Evolutionary conservation across 2,888 invertebrate species (phyloP).

Genomic region (Cryptus viduatorius): DNA sequence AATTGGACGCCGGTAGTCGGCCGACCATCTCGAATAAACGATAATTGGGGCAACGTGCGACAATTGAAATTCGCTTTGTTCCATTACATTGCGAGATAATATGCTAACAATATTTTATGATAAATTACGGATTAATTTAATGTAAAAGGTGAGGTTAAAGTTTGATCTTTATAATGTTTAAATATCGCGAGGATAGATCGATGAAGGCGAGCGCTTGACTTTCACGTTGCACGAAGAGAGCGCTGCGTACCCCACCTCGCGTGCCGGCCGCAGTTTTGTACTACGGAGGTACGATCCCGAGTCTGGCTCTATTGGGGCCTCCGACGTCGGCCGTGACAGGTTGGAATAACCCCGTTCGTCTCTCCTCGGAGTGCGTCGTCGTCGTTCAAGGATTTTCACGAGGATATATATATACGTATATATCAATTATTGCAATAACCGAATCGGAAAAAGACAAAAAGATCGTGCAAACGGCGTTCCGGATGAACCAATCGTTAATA

Average conservation of each 20-base stretch:
- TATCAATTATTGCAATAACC: slow-evolving; percentile 15
- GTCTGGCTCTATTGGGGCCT: slow-evolving; percentile 74
- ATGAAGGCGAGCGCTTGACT: slow-evolving; percentile 69
- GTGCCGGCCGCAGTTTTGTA: slow-evolving; percentile 70
- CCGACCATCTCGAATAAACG: slow-evolving; percentile 24
- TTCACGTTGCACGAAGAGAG: slow-evolving; percentile 39
- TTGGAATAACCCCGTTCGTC: slow-evolving; percentile 71
- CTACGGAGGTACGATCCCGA: slow-evolving; percentile 58
- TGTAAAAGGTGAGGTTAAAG: neutral
- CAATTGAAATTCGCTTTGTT: slow-evolving; percentile 73
- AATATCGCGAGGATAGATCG: slow-evolving; percentile 35
- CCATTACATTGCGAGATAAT: slow-evolving; percentile 52
- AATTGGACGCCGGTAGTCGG: slow-evolving; percentile 59
- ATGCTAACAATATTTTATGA: slow-evolving; percentile 10
- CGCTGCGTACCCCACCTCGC: slow-evolving; percentile 70
- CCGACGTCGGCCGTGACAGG: slow-evolving; percentile 76
- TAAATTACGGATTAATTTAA: slow-evolving; percentile 40
- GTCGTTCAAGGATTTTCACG: slow-evolving; percentile 46
- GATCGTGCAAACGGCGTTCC: neutral
- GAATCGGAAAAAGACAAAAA: neutral
- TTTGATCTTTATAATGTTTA: neutral
- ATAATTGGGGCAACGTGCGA: slow-evolving; percentile 69
- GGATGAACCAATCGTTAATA: neutral
- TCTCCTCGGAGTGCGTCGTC: slow-evolving; percentile 61
- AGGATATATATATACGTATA: slow-evolving; percentile 22